Evolutionary conservation across 1,140 invertebrate genomes (phyloP).

Genomic region (Drusus annulatus): DNA sequence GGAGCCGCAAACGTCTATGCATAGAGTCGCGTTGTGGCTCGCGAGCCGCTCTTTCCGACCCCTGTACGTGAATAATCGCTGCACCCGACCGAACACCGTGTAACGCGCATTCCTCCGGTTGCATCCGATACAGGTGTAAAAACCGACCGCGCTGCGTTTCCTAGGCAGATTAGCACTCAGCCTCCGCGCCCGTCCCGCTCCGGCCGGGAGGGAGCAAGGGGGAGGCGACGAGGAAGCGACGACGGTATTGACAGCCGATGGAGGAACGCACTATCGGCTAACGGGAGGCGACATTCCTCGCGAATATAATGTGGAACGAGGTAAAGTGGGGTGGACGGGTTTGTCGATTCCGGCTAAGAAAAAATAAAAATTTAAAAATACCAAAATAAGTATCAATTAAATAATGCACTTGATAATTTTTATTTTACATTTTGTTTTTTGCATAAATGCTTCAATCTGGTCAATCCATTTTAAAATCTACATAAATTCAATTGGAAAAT

Average conservation of each 20-base stretch:
- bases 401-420: too few relatives aligned
- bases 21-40: too few relatives aligned
- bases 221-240: background rate
- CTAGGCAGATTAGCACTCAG: background rate
- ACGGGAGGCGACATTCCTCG: slow-evolving; percentile 34
- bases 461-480: too few relatives aligned
- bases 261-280: slow-evolving; percentile 11
- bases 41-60: too few relatives aligned
- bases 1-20: too few relatives aligned
- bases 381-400: too few relatives aligned
- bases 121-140: background rate
- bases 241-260: background rate
- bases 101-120: background rate
- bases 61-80: background rate
- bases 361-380: too few relatives aligned
- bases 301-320: slow-evolving; percentile 30
- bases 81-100: background rate
- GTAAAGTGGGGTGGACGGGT: background rate
- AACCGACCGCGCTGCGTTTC: slow-evolving; percentile 22
- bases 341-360: background rate
- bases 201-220: background rate
- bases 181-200: slow-evolving; percentile 2
- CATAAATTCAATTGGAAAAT: too few relatives aligned
- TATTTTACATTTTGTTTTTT: too few relatives aligned
- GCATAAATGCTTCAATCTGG: too few relatives aligned